Base-by-base conservation (phyloP, 2,888 invertebrate genomes). In the Drymonia ruficornis region DNA sequence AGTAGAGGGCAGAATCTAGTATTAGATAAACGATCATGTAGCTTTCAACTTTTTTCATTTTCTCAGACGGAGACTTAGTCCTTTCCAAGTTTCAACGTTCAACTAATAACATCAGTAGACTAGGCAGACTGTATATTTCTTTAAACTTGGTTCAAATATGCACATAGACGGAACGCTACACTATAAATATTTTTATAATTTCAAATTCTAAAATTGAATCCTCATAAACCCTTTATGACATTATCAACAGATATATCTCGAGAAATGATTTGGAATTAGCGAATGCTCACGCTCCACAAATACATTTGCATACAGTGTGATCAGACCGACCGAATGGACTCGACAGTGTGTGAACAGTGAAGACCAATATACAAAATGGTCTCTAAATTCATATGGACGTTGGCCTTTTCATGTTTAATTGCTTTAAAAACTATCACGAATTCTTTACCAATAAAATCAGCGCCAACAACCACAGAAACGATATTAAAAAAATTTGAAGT, bases 271-370 rank as follows among this genome's bases (percentile, higher is more conserved):
- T 13, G 12, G 16, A n/a, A 43, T 43, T 19, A 43, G 13, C 23
- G 23, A 12, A 6, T 18, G 8, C 6, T n/a, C n/a, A n/a, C n/a
- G 9, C 2, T 18, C 18, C 16, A 43, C 16, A 16, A 9, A 7
- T 3, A 6, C 16, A 15, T 40, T 8, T 15, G 3, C 8, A 19
- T 13, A 43, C 23, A 19, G 19, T 9, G 43, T 13, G 19, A 16
- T 43, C 19, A 19, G 7, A 12, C 12, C 19, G 9, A 2, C 43
- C 13, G 23, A 13, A 43, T 43, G 43, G 43, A 4, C 13, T 4
- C 16, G 19, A 43, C 19, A 13, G 43, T 42, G 42, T 42, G 16
- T 18, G n/a, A 42, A 42, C 8, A 42, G 42, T 43, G 45, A 28
- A n/a, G 28, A 15, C 15, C 45, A 45, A 15, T 45, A 19, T 23